phyloP scores from a whole-genome alignment of 92 coral and sea anemone genomes.

The Epizoanthus stellaris region DNA sequence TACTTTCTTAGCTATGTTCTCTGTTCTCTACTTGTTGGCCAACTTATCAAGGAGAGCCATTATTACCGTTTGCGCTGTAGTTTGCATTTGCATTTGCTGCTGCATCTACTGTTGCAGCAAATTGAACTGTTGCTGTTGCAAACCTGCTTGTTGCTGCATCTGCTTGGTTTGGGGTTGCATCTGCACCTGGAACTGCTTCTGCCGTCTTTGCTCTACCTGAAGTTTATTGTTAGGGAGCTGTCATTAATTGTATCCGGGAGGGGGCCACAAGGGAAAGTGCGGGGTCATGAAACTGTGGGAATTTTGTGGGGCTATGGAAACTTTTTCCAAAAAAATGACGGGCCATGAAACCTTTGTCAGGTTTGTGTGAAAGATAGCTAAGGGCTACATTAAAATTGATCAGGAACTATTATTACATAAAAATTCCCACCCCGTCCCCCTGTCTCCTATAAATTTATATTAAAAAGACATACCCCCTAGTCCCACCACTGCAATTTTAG shows the following conservation, averaged over 20 bases:
- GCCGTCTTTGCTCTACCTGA: conserved; percentile 45
- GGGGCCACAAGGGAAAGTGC: not conserved
- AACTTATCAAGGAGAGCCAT: conserved; percentile 50
- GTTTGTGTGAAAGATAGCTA: not conserved
- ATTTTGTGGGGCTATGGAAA: no score
- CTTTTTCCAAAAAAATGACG: no score
- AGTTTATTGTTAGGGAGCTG: not conserved
- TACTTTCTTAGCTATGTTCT: no score
- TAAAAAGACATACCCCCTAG: no score
- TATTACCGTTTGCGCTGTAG: conserved; percentile 40
- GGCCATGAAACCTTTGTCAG: no score
- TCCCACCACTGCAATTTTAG: no score
- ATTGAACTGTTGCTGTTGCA: conserved; percentile 45
- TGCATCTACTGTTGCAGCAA: conserved; percentile 46
- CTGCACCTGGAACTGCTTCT: conserved; percentile 41
- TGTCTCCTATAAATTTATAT: not conserved
- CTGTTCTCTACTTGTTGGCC: conserved; percentile 31
- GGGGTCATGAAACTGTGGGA: no score
- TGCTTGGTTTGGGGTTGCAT: no score
- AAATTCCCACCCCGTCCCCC: not conserved
- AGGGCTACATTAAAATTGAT: not conserved
- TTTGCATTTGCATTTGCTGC: conserved; percentile 45
- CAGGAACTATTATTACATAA: conserved; percentile 10
- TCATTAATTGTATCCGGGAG: not conserved
- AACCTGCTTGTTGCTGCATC: conserved; percentile 43